phyloP scores from a whole-genome alignment of 2,797 vertebrate genomes.

The Chanos chanos region DNA sequence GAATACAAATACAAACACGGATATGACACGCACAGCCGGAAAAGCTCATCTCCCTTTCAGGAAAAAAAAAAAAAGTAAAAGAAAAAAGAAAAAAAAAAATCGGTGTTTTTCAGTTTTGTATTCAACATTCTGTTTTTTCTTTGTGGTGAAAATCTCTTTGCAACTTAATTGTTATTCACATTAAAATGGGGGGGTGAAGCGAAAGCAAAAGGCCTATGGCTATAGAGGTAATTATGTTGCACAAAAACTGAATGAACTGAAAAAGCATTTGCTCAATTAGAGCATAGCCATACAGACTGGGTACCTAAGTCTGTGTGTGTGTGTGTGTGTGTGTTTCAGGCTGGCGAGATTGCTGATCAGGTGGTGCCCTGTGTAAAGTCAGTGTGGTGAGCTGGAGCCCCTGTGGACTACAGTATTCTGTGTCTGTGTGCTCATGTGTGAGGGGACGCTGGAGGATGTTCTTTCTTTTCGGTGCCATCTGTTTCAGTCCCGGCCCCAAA shows the following conservation, averaged over 20 bases:
- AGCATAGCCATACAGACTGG: no score
- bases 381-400: no score
- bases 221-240: no score
- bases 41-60: not conserved
- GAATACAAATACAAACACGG: constrained; percentile 27
- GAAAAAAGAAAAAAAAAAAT: not conserved
- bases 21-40: not conserved
- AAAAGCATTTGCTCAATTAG: no score
- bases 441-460: not conserved
- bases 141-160: no score
- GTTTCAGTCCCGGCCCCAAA: not conserved
- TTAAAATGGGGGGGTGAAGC: no score
- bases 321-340: not conserved
- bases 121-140: no score
- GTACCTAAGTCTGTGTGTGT: not conserved
- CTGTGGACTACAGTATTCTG: no score
- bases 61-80: constrained; percentile 25
- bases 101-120: not conserved
- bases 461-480: not conserved
- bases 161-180: no score
- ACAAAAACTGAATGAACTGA: no score
- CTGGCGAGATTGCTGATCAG: no score
- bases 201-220: no score
- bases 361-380: not conserved
- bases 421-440: constrained; percentile 2